phyloP scores from a whole-genome alignment of 2,113 vertebrate genomes.

The Macrotus californicus region DNA sequence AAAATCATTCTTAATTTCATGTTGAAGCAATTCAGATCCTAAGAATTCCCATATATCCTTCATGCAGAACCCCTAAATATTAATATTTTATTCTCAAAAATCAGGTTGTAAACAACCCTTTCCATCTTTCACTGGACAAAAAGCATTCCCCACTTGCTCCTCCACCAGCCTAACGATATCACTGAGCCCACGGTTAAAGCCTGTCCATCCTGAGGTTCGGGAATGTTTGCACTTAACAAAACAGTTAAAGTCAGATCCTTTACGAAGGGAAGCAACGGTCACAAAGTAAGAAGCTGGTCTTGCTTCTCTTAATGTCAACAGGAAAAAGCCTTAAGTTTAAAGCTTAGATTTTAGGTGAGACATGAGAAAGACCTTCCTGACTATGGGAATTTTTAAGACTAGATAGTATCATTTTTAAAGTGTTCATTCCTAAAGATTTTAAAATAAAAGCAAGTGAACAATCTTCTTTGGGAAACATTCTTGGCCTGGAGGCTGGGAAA shows the following conservation, averaged over 20 bases:
- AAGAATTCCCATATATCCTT: background rate
- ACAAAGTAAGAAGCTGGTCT: background rate
- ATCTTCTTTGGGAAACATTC: background rate
- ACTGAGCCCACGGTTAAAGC: background rate
- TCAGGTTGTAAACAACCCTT: background rate
- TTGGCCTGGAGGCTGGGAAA: background rate
- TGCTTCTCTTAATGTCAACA: background rate
- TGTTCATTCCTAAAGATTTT: background rate
- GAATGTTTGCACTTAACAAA: background rate
- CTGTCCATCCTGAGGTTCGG: background rate
- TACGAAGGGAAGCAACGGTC: background rate
- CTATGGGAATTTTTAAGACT: background rate
- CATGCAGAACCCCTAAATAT: background rate
- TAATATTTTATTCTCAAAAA: background rate
- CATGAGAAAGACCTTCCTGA: background rate
- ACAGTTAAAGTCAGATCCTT: background rate
- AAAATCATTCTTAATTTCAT: constrained; percentile 5
- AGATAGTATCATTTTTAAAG: background rate
- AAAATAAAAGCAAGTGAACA: constrained; percentile 2
- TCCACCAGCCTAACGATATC: background rate
- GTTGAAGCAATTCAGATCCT: constrained; percentile 7
- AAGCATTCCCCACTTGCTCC: background rate
- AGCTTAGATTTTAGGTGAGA: background rate
- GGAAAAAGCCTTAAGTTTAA: background rate
- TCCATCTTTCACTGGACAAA: background rate